Evolutionary conservation across 2,797 vertebrate species (phyloP), one percentile per base, ranked within the genome.

Genomic region (Myoxocephalus aenaeus): DNA sequence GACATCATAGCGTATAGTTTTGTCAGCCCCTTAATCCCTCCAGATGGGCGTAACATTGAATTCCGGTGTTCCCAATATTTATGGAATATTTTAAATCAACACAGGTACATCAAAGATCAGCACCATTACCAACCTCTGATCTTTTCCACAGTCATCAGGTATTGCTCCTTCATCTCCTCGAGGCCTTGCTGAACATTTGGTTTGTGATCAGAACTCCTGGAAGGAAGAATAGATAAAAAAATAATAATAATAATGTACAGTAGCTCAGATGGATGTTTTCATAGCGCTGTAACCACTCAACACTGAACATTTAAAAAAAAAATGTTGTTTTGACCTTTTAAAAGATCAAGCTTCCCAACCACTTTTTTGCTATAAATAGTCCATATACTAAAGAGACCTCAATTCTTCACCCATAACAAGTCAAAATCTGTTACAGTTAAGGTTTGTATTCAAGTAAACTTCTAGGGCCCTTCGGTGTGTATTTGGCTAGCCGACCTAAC

Each of bases 111-210:
- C 2, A 29, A 32, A 54, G 66, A 13, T 10, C 10, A 32, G 7
- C 32, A 46, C 12, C 10, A 56, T 29, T 7, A 77, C 91, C 7
- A 80, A 99, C 98, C 93, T 92, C 96, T 96, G 85, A 99, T 99
- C 93, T 97, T 99, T 87, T 95, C 95, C 32, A 98, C 96, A 58
- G 97, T 96, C 79, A 85, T 95, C 86, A 97, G 88, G 80, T 99
- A 99, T 79, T 97, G 98, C 72, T 94, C 95, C 74, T 97, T 97
- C 94, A 99, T 96, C 91, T 99, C 97, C 87, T 97, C 96, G 27
- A 99, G 95, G 56, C 94, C 96, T 79, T 92, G 95, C 81, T 95
- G 89, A 54, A 89, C 92, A 86, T 87, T 94, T 1, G 93, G 92
- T 65, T 86, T 75, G 13, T 81, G 62, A 46, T 85, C 81, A 54